Base-by-base conservation (phyloP, 2,888 invertebrate genomes). In the Scaptomyza parva region DNA sequence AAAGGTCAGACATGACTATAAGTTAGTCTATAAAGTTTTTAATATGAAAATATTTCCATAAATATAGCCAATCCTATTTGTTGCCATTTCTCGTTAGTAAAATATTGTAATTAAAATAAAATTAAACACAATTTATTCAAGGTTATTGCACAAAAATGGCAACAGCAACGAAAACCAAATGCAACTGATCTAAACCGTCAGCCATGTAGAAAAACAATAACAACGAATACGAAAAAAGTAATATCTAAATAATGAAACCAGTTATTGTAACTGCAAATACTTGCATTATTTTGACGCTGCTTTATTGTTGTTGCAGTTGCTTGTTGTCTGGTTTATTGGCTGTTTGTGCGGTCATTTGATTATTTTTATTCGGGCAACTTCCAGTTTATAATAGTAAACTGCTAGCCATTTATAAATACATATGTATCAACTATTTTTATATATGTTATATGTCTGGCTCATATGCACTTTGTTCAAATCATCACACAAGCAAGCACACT, bases 301-400 rank as follows among this genome's bases (percentile, higher is more conserved):
- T 43, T 60, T 59, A 43, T 63, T 63, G 43, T 48, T 59, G 67
- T 63, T 50, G 68, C 17, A 60, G 55, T 44, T 68, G 55, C n/a
- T 28, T 63, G 61, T 55, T 24, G 30, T 58, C 24, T 57, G 54
- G 55, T n/a, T 28, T 63, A 58, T 55, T 24, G 30, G 58, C 24
- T 57, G 54, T 58, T 65, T 62, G 63, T 66, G 75, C 86, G 63
- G 79, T 87, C 86, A 87, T 85, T 85, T 66, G 79, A 82, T 66
- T 81, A 70, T 74, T 79, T 84, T 60, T 73, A 86, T 83, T 86
- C 71, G 81, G 84, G 67, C 71, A 83, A 77, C 68, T 77, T 80
- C 67, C 61, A 82, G 85, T 86, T 86, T 74, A 62, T 71, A 74
- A 62, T 71, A 74, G 78, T 58, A 44, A 26, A 63, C 62, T 45